Percentiles rank a stretch among this genome's conserved stretches.
phyloP scores from a whole-genome alignment of 2,888 invertebrate species.

The Mimas tiliae region DNA sequence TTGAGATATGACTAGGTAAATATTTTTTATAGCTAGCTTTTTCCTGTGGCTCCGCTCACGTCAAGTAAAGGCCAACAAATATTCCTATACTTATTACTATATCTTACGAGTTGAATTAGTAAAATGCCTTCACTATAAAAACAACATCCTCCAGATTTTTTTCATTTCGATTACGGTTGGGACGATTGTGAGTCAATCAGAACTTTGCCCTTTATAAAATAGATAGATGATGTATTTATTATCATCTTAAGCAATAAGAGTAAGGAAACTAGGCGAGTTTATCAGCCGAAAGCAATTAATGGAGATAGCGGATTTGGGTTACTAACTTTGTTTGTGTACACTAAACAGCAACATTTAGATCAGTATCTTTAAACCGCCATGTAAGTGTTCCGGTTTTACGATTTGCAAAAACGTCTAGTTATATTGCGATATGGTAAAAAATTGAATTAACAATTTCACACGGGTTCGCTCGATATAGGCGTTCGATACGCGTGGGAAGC shows the following conservation, averaged over 20 bases:
- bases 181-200: too few species aligned
- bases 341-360: slow-evolving; percentile 21
- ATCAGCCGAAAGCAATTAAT: slow-evolving; percentile 33
- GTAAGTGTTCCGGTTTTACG: slow-evolving; percentile 3
- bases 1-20: too few species aligned
- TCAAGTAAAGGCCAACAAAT: too few species aligned
- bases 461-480: slow-evolving; percentile 27
- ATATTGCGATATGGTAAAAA: not conserved
- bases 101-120: too few species aligned
- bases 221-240: not conserved
- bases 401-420: slow-evolving; percentile 26
- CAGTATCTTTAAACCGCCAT: slow-evolving; percentile 14
- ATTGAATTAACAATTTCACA: slow-evolving; percentile 33
- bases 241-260: not conserved
- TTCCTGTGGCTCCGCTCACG: too few species aligned
- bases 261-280: slow-evolving; percentile 23
- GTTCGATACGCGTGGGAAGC: slow-evolving; percentile 45
- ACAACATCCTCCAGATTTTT: too few species aligned
- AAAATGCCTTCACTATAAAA: too few species aligned
- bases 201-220: too few species aligned
- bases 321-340: slow-evolving; percentile 29
- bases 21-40: too few species aligned
- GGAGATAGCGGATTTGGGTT: slow-evolving; percentile 34
- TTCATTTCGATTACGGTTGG: too few species aligned
- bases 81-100: too few species aligned